phyloP scores from a whole-genome alignment of 2,888 invertebrate species.

The Philonicus albiceps region DNA sequence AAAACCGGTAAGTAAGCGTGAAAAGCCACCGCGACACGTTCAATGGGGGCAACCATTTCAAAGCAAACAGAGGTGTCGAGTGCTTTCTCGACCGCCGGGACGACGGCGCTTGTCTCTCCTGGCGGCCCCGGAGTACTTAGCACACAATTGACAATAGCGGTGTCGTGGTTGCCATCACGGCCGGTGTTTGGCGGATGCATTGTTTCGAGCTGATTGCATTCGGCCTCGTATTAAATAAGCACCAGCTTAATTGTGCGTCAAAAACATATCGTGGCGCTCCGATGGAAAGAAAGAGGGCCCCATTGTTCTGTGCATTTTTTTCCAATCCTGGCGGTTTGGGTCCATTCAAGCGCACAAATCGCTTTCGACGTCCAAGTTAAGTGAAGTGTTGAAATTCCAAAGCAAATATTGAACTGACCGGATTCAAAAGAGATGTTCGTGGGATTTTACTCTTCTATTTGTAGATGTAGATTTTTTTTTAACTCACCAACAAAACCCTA shows the following conservation, averaged over 20 bases:
- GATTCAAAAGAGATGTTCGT: neutral
- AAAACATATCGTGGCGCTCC: neutral
- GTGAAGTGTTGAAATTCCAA: neutral
- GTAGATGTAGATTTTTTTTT: neutral
- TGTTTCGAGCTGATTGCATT: constrained; percentile 8
- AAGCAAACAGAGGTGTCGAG: constrained; percentile 33
- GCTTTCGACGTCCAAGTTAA: neutral
- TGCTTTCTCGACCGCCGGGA: too few species aligned
- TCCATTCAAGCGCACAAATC: neutral
- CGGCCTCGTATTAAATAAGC: neutral
- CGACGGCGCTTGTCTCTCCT: neutral
- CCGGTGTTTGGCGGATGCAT: neutral
- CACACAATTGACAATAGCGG: neutral
- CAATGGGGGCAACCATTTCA: constrained; percentile 15
- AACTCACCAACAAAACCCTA: neutral
- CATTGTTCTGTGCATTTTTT: neutral
- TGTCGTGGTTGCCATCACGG: neutral
- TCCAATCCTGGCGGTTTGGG: neutral
- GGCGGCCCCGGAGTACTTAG: neutral
- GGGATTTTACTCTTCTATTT: neutral
- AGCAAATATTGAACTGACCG: neutral
- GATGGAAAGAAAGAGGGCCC: neutral
- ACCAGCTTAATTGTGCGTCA: constrained; percentile 4
- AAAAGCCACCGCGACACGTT: constrained; percentile 17
- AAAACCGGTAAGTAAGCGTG: constrained; percentile 28